Conservation (phyloP, 2,113 vertebrate genomes). For the Poeciliopsis occidentalis region DNA sequence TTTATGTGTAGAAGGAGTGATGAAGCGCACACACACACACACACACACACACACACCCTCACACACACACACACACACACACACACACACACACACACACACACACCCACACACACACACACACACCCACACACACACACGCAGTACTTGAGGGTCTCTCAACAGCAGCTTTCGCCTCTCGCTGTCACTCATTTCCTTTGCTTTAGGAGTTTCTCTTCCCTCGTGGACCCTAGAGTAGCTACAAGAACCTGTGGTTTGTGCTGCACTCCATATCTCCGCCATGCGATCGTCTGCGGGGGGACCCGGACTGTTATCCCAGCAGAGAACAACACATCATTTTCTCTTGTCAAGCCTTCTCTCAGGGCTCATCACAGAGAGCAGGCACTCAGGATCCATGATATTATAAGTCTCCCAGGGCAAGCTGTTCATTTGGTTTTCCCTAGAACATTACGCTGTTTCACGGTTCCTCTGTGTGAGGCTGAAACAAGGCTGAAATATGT, state of each 20-base stretch:
- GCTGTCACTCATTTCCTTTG: conserved; percentile 64
- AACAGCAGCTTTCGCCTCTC: conserved; percentile 48
- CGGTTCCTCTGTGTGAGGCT: conserved; percentile 28
- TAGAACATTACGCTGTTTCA: conserved; percentile 57
- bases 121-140: not conserved
- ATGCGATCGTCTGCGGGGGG: conserved; percentile 55
- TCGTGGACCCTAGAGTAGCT: conserved; percentile 45
- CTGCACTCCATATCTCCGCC: conserved; percentile 68
- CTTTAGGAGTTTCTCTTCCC: conserved; percentile 43
- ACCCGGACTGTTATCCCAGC: conserved; percentile 63
- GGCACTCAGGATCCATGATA: conserved; percentile 69
- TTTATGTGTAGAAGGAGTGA: conserved; percentile 49
- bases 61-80: not conserved
- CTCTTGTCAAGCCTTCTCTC: conserved; percentile 75
- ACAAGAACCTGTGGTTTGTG: conserved; percentile 65
- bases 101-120: not conserved
- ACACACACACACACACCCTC: not conserved
- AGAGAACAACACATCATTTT: conserved; percentile 77
- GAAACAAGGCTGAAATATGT: conserved; percentile 13
- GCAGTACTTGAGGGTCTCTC: conserved; percentile 51
- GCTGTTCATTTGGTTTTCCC: conserved; percentile 69
- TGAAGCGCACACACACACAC: conserved; percentile 13
- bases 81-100: too few species aligned
- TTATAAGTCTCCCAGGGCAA: conserved; percentile 76
- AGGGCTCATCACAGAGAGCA: conserved; percentile 72